These are phyloP conservation scores for Nasonia vitripennis DNA, from an alignment of 1,140 invertebrate genomes.

Conservation along the genomic window DNA sequence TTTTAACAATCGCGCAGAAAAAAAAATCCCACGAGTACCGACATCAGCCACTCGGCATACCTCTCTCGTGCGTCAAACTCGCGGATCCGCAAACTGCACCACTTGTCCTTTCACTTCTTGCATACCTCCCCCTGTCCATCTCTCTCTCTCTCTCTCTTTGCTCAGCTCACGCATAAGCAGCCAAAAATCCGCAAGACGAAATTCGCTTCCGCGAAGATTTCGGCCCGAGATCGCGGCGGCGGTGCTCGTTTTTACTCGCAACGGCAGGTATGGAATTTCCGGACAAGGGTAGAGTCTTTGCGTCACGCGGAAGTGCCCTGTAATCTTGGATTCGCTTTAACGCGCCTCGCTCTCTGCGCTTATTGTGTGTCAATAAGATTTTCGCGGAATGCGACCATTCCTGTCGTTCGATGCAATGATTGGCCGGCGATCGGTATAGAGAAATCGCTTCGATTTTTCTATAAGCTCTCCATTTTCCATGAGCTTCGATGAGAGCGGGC, in stretches of 20 bases:
- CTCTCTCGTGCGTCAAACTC: background rate
- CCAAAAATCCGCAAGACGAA: background rate
- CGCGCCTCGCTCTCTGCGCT: too few species aligned
- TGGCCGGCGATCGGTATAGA: too few species aligned
- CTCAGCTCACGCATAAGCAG: background rate
- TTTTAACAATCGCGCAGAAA: too few species aligned
- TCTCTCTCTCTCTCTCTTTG: background rate
- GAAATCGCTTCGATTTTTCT: too few species aligned
- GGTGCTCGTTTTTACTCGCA: background rate
- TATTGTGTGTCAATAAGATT: background rate
- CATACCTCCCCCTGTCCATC: background rate
- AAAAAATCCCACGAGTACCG: background rate
- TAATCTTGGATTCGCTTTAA: background rate
- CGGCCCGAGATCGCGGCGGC: background rate
- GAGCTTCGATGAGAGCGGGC: too few species aligned
- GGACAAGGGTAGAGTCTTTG: background rate
- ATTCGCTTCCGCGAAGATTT: background rate
- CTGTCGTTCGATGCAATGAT: background rate
- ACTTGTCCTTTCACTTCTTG: background rate
- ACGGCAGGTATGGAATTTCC: background rate
- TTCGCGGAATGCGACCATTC: background rate
- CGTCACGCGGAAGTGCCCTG: background rate
- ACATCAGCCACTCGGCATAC: background rate
- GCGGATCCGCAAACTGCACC: background rate
- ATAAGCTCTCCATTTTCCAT: too few species aligned